phyloP scores from a whole-genome alignment of 2,888 invertebrate genomes.

The Iselma pallidipennis region DNA sequence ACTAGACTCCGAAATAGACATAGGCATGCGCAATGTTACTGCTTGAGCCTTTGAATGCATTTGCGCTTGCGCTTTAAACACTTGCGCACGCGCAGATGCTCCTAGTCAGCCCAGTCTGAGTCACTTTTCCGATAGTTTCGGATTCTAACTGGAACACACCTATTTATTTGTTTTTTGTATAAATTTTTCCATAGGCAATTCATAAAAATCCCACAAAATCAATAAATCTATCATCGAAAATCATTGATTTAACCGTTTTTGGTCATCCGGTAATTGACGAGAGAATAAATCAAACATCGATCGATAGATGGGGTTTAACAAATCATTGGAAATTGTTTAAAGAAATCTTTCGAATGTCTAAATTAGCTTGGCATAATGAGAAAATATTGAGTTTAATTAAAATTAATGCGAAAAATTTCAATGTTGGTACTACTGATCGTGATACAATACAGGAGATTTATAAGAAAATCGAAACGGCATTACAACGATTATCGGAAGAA shows the following conservation, averaged over 20 bases:
- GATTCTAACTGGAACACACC: too few relatives aligned
- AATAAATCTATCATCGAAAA: slow-evolving; percentile 57
- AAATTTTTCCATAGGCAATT: slow-evolving; percentile 55
- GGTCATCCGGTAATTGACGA: slow-evolving; percentile 65
- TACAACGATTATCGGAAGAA: slow-evolving; percentile 39
- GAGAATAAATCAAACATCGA: slow-evolving; percentile 56
- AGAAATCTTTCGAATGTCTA: slow-evolving; percentile 38
- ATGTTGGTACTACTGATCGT: slow-evolving; percentile 44
- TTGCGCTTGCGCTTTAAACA: too few relatives aligned
- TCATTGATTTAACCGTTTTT: slow-evolving; percentile 65
- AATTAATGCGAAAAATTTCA: slow-evolving; percentile 40
- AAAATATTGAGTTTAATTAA: slow-evolving; percentile 14
- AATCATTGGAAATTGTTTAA: slow-evolving; percentile 29
- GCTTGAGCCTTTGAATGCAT: too few relatives aligned
- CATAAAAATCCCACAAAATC: slow-evolving; percentile 55
- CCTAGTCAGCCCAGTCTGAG: too few relatives aligned
- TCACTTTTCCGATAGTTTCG: too few relatives aligned
- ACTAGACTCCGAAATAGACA: too few relatives aligned
- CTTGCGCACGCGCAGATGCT: too few relatives aligned
- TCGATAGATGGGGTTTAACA: slow-evolving; percentile 56
- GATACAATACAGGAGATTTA: slow-evolving; percentile 47
- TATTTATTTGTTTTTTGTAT: too few relatives aligned
- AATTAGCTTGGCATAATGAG: slow-evolving; percentile 13
- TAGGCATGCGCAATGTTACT: too few relatives aligned
- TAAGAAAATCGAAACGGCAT: slow-evolving; percentile 46